phyloP scores from a whole-genome alignment of 2,113 vertebrate species.

The Oncorhynchus keta region DNA sequence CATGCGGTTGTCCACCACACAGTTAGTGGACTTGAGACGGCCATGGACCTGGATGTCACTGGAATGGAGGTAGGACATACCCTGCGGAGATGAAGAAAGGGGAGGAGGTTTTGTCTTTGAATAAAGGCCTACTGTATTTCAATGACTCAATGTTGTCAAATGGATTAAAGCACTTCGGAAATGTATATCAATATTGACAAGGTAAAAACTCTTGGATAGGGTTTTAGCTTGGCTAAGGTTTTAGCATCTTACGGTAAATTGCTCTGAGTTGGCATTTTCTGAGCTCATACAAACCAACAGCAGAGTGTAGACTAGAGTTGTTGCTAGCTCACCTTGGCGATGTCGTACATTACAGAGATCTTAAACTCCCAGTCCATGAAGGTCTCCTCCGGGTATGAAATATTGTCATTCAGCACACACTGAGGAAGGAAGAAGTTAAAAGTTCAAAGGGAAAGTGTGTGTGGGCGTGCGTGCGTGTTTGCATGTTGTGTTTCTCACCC shows the following conservation, averaged over 20 bases:
- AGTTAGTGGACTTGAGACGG: conserved; percentile 95
- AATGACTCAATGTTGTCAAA: no score
- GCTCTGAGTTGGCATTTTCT: not conserved
- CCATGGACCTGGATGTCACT: conserved; percentile 93
- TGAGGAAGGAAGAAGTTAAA: conserved; percentile 46
- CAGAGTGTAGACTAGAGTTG: not conserved
- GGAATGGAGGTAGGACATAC: conserved; percentile 96
- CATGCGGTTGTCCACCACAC: conserved; percentile 95
- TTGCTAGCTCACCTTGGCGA: conserved; percentile 84
- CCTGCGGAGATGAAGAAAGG: conserved; percentile 68
- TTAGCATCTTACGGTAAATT: no score
- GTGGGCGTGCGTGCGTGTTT: not conserved
- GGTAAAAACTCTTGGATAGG: no score
- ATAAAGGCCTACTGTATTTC: no score
- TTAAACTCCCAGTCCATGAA: conserved; percentile 99
- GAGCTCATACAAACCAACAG: not conserved
- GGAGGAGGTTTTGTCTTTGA: no score
- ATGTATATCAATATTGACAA: no score
- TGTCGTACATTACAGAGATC: conserved; percentile 96
- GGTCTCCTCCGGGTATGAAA: conserved; percentile 94
- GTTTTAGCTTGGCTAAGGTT: no score
- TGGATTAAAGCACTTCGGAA: no score
- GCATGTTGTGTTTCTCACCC: conserved; percentile 70
- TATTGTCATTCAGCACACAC: conserved; percentile 92
- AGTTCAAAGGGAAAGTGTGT: conserved; percentile 10